Conservation (phyloP, 2,113 vertebrate genomes). For the Alligator sinensis region DNA sequence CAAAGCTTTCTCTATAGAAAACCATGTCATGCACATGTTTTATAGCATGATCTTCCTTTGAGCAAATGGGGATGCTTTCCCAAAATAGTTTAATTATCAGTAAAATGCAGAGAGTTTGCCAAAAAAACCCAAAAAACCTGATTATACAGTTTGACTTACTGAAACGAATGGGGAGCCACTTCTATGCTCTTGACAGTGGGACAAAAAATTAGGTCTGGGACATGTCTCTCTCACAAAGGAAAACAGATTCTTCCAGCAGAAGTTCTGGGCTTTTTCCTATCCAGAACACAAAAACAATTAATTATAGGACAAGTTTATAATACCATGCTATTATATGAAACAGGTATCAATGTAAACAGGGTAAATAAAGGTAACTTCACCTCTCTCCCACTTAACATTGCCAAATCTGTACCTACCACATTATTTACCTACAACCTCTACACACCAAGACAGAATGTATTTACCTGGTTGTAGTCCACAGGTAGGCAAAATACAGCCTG, state of each 20-base stretch:
- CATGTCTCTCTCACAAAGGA: neutral
- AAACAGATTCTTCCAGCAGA: neutral
- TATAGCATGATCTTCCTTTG: neutral
- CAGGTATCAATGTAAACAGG: neutral
- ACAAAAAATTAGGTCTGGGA: neutral
- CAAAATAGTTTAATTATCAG: neutral
- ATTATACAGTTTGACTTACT: constrained; percentile 57
- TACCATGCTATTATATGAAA: neutral
- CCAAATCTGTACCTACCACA: neutral
- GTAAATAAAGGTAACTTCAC: neutral
- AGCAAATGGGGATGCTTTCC: neutral
- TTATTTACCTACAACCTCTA: neutral
- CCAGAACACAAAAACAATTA: neutral
- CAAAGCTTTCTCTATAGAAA: neutral
- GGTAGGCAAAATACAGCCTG: no score
- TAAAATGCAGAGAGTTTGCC: neutral
- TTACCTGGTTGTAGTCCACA: neutral
- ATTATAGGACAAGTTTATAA: neutral
- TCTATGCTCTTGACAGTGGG: neutral
- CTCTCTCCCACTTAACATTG: neutral
- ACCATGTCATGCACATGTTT: neutral
- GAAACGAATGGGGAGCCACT: constrained; percentile 39
- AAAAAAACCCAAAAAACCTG: neutral
- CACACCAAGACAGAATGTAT: neutral
- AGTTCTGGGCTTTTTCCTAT: neutral